Evolutionary conservation across 2,797 vertebrate genomes (phyloP), one percentile per base, ranked within the genome.

Genomic region (Chelonia mydas): DNA sequence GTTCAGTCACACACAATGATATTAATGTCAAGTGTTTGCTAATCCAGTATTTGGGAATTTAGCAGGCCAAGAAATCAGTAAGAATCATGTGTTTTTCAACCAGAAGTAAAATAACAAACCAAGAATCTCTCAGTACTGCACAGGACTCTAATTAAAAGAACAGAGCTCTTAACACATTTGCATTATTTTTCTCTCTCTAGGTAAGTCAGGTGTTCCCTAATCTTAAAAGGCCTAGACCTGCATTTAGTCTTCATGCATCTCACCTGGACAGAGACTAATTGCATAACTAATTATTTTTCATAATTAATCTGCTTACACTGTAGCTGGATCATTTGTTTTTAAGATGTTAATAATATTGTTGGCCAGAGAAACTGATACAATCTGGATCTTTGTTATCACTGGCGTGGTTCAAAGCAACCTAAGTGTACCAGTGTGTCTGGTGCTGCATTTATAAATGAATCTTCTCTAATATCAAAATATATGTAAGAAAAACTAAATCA

Each of bases 91-190:
- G 88, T 89, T 96, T 97, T 96, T 92, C 77, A 96, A 74, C 89
- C 91, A 95, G 28, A 94, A 95, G 76, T 89, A 87, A 84, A 96
- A 95, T 93, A 97, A 83, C 61, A 96, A 92, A 96, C 61, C 68
- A 76, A 82, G 96, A 97, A 90, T 97, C 97, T 96, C 97, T 97
- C 65, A 89, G 28, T 86, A 88, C 79, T 93, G 50, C 8, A 76
- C 53, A 94, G 41, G 21, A 93, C 88, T 96, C 89, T 96, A 96
- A 97, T 94, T 95, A 97, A 97, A 97, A 95, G 59, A 96, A 83
- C 84, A 96, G 57, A 94, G 12, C 78, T 77, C 59, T 95, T 93
- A 97, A 93, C 47, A 96, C 86, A 80, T 85, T 96, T 96, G 94
- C 81, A 57, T 87, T 96, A 81, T 86, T 97, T 95, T 97, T 93